Conservation (phyloP, 2,888 invertebrate genomes). For the Cerastoderma edule region DNA sequence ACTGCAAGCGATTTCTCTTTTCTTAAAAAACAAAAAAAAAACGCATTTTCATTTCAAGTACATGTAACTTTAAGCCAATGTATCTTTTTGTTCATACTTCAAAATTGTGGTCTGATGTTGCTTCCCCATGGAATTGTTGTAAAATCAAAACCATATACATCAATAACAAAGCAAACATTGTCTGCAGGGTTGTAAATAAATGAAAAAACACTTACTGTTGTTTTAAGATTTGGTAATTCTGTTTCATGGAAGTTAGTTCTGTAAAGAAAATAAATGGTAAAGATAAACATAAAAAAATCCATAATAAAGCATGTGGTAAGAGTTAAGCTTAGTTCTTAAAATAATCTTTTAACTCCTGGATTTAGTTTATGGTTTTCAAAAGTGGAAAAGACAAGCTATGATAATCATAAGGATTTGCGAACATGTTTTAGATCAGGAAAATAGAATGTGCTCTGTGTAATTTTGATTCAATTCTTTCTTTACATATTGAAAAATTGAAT, state of each 20-base stretch:
- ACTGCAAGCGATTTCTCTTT: no score
- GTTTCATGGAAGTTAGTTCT: constrained; percentile 79
- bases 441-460: no score
- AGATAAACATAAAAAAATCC: no score
- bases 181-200: no score
- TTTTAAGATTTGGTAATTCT: constrained; percentile 75
- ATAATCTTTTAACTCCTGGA: not conserved
- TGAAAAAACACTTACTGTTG: constrained; percentile 73
- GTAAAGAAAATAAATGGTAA: constrained; percentile 50
- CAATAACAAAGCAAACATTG: not conserved
- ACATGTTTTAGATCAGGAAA: not conserved
- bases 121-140: not conserved
- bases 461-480: no score
- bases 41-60: no score
- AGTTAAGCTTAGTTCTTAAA: not conserved
- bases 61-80: not conserved
- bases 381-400: not conserved
- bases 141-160: not conserved
- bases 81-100: not conserved
- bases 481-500: no score
- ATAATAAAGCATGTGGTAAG: no score
- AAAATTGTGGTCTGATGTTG: not conserved
- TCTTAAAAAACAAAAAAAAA: no score
- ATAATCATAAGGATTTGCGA: not conserved
- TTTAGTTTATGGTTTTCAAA: not conserved